Evolutionary conservation across 2,113 vertebrate species (phyloP).

Genomic region (Epinephelus cyanopodus): DNA sequence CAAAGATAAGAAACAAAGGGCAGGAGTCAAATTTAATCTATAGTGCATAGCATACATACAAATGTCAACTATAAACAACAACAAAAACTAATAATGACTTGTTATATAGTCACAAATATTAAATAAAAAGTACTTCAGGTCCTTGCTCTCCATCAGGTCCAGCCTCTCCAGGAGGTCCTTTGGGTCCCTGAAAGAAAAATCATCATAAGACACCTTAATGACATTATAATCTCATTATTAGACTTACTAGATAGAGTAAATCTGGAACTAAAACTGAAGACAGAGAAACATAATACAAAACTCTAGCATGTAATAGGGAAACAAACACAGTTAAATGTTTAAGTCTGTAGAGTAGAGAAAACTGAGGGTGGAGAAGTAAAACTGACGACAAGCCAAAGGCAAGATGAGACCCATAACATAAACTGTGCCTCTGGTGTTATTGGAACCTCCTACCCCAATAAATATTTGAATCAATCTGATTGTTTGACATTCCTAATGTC

Average conservation of each 20-base stretch:
- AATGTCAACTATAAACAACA: not conserved
- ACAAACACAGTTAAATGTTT: slow-evolving; percentile 31
- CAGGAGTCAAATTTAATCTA: not conserved
- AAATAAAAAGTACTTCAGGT: slow-evolving; percentile 85
- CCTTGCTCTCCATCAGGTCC: slow-evolving; percentile 92
- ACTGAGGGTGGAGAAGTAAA: slow-evolving; percentile 22
- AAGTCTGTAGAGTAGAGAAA: slow-evolving; percentile 10
- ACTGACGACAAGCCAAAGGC: slow-evolving; percentile 50
- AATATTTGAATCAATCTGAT: slow-evolving; percentile 62
- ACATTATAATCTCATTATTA: slow-evolving; percentile 1
- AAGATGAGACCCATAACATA: slow-evolving; percentile 67
- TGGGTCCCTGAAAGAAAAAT: slow-evolving; percentile 87
- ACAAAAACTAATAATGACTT: not conserved
- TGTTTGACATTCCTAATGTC: slow-evolving; percentile 64
- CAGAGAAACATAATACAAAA: slow-evolving; percentile 35
- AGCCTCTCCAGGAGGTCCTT: slow-evolving; percentile 89
- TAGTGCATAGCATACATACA: not conserved
- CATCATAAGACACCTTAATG: not conserved
- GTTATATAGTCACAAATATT: not conserved
- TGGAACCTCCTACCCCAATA: slow-evolving; percentile 39
- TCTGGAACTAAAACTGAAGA: slow-evolving; percentile 6
- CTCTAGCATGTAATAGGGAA: not conserved
- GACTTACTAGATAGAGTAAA: not conserved
- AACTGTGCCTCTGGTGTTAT: slow-evolving; percentile 38
- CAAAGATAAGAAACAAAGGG: not conserved